A percentile compares a stretch with the other conserved stretches of the same genome.
Evolutionary conservation across 2,888 invertebrate species (phyloP).

Genomic region (Drosophila barbarae): DNA sequence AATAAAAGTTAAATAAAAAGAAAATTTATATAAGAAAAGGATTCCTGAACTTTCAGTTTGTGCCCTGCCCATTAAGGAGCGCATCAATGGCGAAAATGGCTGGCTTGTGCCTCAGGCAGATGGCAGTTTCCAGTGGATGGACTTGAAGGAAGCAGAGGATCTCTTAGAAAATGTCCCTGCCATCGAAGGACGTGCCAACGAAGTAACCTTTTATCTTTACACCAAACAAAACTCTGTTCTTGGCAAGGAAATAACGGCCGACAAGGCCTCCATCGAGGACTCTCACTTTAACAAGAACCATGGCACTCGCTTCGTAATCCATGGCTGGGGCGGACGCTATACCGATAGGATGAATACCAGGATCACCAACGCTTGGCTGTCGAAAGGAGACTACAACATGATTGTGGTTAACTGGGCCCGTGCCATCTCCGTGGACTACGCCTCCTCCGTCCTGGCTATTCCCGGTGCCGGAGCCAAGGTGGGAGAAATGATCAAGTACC

Average conservation of each 20-base stretch:
- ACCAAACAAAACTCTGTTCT: slow-evolving; percentile 64
- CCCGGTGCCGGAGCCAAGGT: slow-evolving; percentile 68
- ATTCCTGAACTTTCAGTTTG: background rate
- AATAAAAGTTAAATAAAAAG: background rate
- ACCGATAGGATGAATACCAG: slow-evolving; percentile 75
- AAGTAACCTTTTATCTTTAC: slow-evolving; percentile 63
- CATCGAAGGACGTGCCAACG: slow-evolving; percentile 43
- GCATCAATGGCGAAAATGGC: slow-evolving; percentile 66
- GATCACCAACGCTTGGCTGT: slow-evolving; percentile 80
- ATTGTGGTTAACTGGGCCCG: slow-evolving; percentile 84
- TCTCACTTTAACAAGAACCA: slow-evolving; percentile 58
- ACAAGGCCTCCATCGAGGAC: slow-evolving; percentile 41
- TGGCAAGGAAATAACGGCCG: slow-evolving; percentile 53
- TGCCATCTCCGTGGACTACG: slow-evolving; percentile 82
- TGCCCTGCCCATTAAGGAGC: slow-evolving; percentile 35
- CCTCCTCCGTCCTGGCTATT: slow-evolving; percentile 81
- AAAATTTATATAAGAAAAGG: background rate
- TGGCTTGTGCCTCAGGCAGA: slow-evolving; percentile 67
- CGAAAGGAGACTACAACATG: slow-evolving; percentile 82
- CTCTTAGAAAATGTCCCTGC: slow-evolving; percentile 38
- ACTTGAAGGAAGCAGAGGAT: slow-evolving; percentile 52
- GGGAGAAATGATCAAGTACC: slow-evolving; percentile 71
- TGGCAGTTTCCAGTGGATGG: slow-evolving; percentile 64
- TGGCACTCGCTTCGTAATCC: slow-evolving; percentile 79
- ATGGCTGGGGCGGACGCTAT: slow-evolving; percentile 82